Evolutionary conservation across 2,797 vertebrate genomes (phyloP).

Genomic region (Urosaurus nigricauda): DNA sequence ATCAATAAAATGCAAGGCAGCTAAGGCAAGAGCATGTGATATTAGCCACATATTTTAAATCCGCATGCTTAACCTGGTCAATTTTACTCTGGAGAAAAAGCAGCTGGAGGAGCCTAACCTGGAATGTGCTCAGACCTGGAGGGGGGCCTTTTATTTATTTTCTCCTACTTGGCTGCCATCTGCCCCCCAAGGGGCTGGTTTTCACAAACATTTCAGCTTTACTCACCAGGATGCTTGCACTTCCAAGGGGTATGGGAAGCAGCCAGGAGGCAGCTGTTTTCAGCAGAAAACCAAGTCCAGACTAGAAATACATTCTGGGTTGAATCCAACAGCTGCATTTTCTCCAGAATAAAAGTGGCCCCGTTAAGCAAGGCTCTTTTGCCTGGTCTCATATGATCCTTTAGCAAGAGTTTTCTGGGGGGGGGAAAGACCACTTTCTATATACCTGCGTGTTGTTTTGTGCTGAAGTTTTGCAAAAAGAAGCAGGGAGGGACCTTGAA

Average conservation of each 20-base stretch:
- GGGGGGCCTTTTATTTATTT: neutral
- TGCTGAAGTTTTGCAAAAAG: conserved; percentile 3
- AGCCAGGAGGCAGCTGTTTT: neutral
- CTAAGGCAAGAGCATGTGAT: neutral
- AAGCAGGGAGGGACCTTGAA: neutral
- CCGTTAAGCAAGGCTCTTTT: neutral
- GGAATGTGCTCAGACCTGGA: neutral
- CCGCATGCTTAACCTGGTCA: neutral
- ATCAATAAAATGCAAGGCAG: neutral
- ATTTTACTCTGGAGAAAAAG: neutral
- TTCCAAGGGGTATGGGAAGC: neutral
- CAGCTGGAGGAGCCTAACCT: neutral
- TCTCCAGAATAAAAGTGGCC: neutral
- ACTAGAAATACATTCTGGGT: neutral
- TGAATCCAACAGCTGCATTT: neutral
- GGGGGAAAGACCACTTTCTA: neutral
- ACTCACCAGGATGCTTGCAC: too few species aligned
- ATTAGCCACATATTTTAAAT: neutral
- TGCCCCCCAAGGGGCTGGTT: neutral
- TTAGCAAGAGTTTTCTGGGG: neutral
- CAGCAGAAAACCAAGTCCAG: neutral
- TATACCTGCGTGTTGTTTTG: neutral
- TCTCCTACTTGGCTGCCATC: neutral
- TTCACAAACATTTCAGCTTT: too few species aligned
- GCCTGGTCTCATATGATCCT: neutral